Evolutionary conservation across 2,888 invertebrate genomes (phyloP).

Genomic region (Limnephilus marmoratus): DNA sequence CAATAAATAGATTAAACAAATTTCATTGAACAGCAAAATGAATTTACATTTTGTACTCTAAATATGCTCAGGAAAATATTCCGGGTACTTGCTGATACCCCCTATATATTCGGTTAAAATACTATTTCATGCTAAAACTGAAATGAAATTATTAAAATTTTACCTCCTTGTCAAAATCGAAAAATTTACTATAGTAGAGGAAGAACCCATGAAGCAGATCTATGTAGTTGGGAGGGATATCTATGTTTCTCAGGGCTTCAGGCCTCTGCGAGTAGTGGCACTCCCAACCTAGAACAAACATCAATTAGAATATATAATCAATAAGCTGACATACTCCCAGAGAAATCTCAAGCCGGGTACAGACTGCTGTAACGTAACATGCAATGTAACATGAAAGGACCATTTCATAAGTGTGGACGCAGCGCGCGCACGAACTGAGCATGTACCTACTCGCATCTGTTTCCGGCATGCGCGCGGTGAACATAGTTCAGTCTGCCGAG

Average conservation of each 20-base stretch:
- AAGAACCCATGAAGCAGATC: slow-evolving; percentile 70
- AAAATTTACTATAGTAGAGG: slow-evolving; percentile 69
- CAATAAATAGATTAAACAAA: too few relatives aligned
- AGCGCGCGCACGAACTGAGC: too few relatives aligned
- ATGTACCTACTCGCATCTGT: too few relatives aligned
- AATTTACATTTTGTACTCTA: too few relatives aligned
- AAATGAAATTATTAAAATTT: background rate
- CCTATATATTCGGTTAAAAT: background rate
- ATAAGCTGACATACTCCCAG: background rate
- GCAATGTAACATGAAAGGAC: too few relatives aligned
- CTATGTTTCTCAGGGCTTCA: slow-evolving; percentile 67
- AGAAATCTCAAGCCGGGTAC: background rate
- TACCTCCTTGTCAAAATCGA: slow-evolving; percentile 69
- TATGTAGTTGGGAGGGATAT: slow-evolving; percentile 65
- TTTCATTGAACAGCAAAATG: too few relatives aligned
- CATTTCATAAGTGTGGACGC: too few relatives aligned
- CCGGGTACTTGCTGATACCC: too few relatives aligned
- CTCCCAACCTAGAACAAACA: slow-evolving; percentile 69
- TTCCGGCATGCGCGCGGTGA: too few relatives aligned
- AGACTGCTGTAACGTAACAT: too few relatives aligned
- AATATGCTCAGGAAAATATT: too few relatives aligned
- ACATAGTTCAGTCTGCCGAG: too few relatives aligned
- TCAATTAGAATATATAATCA: background rate
- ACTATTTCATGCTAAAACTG: background rate
- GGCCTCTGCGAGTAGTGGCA: slow-evolving; percentile 68